A percentile compares a stretch with the other conserved stretches of the same genome.
Conservation (phyloP, 2,888 invertebrate species). For the Pocota personata region DNA sequence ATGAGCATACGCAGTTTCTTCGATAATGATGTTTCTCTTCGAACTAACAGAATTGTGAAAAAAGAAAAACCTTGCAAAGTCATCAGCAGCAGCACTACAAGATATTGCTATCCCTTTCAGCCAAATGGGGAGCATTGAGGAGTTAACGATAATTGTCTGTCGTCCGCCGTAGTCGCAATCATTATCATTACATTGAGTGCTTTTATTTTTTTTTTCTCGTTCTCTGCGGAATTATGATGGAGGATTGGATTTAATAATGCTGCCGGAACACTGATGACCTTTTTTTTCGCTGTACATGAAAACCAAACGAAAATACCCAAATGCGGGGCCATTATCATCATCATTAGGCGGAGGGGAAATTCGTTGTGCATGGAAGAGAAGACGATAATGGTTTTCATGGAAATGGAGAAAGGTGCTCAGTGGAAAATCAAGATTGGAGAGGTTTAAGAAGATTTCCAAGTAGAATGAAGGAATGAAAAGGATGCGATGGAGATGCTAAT, state of each 20-base stretch:
- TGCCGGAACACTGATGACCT: constrained; percentile 56
- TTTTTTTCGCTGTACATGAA: constrained; percentile 22
- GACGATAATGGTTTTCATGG: constrained; percentile 70
- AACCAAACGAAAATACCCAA: constrained; percentile 47
- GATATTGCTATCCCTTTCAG: constrained; percentile 53
- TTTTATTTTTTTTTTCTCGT: constrained; percentile 29
- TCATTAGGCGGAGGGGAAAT: constrained; percentile 69
- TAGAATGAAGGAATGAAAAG: background rate
- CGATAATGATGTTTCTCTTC: constrained; percentile 71
- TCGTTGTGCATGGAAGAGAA: constrained; percentile 41
- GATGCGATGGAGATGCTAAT: background rate
- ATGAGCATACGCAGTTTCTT: constrained; percentile 73
- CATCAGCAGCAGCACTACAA: constrained; percentile 38
- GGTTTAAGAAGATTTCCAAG: constrained; percentile 26
- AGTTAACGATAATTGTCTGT: constrained; percentile 66
- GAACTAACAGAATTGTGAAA: constrained; percentile 55
- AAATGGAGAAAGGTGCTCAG: constrained; percentile 52
- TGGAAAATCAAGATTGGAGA: constrained; percentile 35
- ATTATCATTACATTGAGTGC: constrained; percentile 53
- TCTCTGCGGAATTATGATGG: constrained; percentile 11
- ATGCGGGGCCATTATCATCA: constrained; percentile 70
- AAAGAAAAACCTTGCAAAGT: constrained; percentile 40
- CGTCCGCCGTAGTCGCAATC: constrained; percentile 45
- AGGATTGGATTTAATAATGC: constrained; percentile 51
- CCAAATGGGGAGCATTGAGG: constrained; percentile 25